Evolutionary conservation across 2,888 invertebrate genomes (phyloP).

Genomic region (Apotomis capreana): DNA sequence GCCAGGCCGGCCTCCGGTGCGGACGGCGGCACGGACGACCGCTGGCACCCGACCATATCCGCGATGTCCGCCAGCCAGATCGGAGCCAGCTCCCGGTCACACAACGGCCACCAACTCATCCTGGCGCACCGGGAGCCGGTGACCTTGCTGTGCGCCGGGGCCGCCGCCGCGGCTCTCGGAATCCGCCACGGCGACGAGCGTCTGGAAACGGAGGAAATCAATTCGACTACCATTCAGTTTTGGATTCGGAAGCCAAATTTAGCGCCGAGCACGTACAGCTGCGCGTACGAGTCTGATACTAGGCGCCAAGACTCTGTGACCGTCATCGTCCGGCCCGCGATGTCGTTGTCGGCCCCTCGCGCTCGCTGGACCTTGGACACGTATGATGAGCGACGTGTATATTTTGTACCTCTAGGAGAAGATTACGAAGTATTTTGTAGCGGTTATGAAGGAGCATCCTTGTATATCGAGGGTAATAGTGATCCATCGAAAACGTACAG

Average conservation of each 20-base stretch:
- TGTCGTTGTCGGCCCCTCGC: not conserved
- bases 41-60: no score
- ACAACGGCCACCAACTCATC: not conserved
- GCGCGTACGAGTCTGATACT: not conserved
- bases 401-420: not conserved
- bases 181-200: not conserved
- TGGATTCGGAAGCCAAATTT: not conserved
- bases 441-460: not conserved
- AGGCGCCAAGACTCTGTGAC: slow-evolving; percentile 6
- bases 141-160: not conserved
- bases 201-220: not conserved
- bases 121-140: not conserved
- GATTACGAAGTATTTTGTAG: not conserved
- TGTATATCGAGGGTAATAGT: not conserved
- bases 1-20: no score
- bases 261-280: not conserved
- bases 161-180: not conserved
- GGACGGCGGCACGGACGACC: no score
- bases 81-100: not conserved
- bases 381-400: not conserved
- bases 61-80: not conserved
- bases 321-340: not conserved
- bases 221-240: not conserved
- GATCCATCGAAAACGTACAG: not conserved
- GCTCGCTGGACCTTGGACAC: not conserved